Base-by-base conservation (phyloP, 2,797 vertebrate species). In the Sebastes cheni region DNA sequence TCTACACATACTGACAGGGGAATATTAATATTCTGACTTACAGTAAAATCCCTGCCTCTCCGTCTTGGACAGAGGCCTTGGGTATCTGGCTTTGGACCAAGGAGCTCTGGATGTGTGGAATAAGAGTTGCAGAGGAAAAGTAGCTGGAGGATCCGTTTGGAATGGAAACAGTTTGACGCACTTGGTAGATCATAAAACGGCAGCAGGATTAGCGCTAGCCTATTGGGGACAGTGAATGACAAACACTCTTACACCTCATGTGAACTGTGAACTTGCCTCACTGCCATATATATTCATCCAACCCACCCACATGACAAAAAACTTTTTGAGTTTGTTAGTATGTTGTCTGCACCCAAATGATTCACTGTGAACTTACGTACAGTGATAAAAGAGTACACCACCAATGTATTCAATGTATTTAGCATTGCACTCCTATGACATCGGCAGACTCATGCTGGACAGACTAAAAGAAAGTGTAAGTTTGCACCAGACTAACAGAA, bases 141-240 rank as follows among this genome's bases (percentile, higher is more conserved):
- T 79, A 77, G 80, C 85, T 79, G 76, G 80, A 88, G 78, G 78
- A 83, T 84, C 79, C 14, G 22, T 67, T 70, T 80, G 84, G 70
- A 90, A 84, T 92, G 92, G 91, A 93, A 91, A 88, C 74, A 81
- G 85, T 85, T 79, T 92, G 92, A 93, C 90, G 89, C 91, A 93
- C 89, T 84, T 88, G 70, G 79, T 85, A n/a, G 77, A 88, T 92
- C 90, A 86, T 90, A 88, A 91, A 92, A 89, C 76, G 2, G 69
- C 69, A 78, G 83, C 64, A 50, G 88, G 88, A 93, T 92, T 92
- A 89, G 61, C 77, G 5, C 62, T 10, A 32, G 73, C 68, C 85
- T 64, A 25, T 52, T 62, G 72, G 85, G 87, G 74, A 83, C 65
- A 50, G 71, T 66, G 74, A 89, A 86, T 85, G 88, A 90, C 86